Evolutionary conservation across 2,113 vertebrate species (phyloP).

Genomic region (Sinocyclocheilus anophthalmus): DNA sequence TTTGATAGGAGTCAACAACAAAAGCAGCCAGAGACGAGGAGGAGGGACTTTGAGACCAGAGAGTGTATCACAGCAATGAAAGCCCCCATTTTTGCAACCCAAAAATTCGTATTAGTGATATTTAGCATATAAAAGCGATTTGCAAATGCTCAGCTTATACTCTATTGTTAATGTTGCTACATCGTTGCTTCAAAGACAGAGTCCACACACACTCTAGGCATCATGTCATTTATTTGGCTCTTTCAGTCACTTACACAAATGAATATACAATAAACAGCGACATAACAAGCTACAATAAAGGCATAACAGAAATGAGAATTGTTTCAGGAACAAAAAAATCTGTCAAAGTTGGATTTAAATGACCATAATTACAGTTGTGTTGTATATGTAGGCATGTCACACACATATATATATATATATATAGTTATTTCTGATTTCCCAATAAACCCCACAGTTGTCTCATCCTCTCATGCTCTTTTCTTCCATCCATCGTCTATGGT

Average conservation of each 20-base stretch:
- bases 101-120: neutral
- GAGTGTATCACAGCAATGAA: slow-evolving; percentile 55
- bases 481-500: slow-evolving; percentile 63
- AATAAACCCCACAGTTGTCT: neutral
- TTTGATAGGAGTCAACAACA: slow-evolving; percentile 72
- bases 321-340: neutral
- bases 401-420: slow-evolving; percentile 34
- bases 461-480: neutral
- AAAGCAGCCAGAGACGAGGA: slow-evolving; percentile 49
- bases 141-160: neutral
- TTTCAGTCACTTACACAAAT: slow-evolving; percentile 36
- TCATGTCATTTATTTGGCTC: slow-evolving; percentile 37
- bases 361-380: neutral
- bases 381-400: slow-evolving; percentile 19
- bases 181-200: neutral
- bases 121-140: neutral
- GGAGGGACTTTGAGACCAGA: slow-evolving; percentile 52
- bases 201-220: neutral
- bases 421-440: neutral
- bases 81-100: slow-evolving; percentile 8
- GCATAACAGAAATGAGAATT: slow-evolving; percentile 8
- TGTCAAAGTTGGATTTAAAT: neutral
- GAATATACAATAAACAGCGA: slow-evolving; percentile 40
- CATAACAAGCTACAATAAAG: slow-evolving; percentile 19
- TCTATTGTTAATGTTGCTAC: neutral